A percentile compares a stretch with the other conserved stretches of the same genome.
Evolutionary conservation across 2,888 invertebrate genomes (phyloP).

Genomic region (Apoda limacodes): DNA sequence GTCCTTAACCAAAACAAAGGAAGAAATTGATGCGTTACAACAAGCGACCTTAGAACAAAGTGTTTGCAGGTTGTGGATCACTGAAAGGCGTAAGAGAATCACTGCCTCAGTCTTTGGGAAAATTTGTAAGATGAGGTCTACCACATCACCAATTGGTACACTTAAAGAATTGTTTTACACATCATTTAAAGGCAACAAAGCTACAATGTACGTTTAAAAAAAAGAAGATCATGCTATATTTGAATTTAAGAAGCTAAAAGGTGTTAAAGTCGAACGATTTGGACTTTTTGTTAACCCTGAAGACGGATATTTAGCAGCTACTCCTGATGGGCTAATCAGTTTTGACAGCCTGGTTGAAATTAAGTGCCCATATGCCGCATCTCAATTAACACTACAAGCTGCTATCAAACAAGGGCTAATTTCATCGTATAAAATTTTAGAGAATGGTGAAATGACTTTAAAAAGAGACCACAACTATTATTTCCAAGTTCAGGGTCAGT

Average conservation of each 20-base stretch:
- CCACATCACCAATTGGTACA: background rate
- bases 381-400: background rate
- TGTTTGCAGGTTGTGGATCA: background rate
- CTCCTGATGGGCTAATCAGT: slow-evolving; percentile 3
- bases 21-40: background rate
- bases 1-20: background rate
- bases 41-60: background rate
- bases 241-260: background rate
- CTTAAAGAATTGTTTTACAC: slow-evolving; percentile 3
- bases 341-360: slow-evolving; percentile 1
- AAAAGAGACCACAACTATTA: slow-evolving; percentile 6
- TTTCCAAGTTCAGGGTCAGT: slow-evolving; percentile 8
- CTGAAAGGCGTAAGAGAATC: background rate
- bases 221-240: background rate
- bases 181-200: slow-evolving; percentile 4
- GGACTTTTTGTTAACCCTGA: slow-evolving; percentile 1
- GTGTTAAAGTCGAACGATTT: background rate
- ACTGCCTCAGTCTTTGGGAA: slow-evolving; percentile 6
- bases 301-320: slow-evolving; percentile 2
- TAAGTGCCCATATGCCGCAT: background rate
- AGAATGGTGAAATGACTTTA: slow-evolving; percentile 1
- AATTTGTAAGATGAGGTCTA: slow-evolving; percentile 4
- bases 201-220: slow-evolving; percentile 4
- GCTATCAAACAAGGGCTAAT: background rate
- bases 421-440: background rate